phyloP scores from a whole-genome alignment of 1,140 invertebrate genomes.

The Prorops nasuta region DNA sequence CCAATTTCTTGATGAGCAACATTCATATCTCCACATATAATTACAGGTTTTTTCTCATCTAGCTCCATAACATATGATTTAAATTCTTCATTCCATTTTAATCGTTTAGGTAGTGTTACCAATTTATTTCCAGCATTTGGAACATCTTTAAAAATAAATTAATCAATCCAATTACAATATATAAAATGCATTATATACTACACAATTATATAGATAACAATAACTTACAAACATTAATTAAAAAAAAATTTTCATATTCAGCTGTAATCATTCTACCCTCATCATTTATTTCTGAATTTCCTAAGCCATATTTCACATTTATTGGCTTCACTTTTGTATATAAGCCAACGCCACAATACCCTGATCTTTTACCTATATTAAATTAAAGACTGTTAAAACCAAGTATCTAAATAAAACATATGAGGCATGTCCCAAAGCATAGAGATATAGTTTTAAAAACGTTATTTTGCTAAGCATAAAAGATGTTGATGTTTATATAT shows the following conservation, averaged over 20 bases:
- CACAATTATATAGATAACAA: conserved; percentile 7
- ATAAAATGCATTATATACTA: conserved; percentile 4
- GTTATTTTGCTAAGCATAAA: no score
- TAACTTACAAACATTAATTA: conserved; percentile 74
- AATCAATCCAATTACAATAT: conserved; percentile 2
- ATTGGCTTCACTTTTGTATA: conserved; percentile 84
- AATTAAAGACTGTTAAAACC: neutral
- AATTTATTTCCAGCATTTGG: conserved; percentile 79
- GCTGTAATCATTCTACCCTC: conserved; percentile 94
- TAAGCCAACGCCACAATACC: conserved; percentile 91
- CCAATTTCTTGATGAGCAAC: conserved; percentile 94
- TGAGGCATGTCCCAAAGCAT: no score
- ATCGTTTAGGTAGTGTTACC: conserved; percentile 82
- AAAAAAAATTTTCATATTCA: conserved; percentile 89
- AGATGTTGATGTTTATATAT: no score
- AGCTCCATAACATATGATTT: conserved; percentile 74
- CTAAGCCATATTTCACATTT: conserved; percentile 82
- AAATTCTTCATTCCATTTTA: conserved; percentile 88
- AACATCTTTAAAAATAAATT: conserved; percentile 59
- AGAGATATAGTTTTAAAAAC: no score
- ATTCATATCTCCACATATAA: conserved; percentile 96
- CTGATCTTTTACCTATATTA: conserved; percentile 67
- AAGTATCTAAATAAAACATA: no score
- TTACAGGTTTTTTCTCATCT: conserved; percentile 89
- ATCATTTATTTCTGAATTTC: conserved; percentile 69